Evolutionary conservation across 2,888 invertebrate genomes (phyloP).

Genomic region (Altica lythri): DNA sequence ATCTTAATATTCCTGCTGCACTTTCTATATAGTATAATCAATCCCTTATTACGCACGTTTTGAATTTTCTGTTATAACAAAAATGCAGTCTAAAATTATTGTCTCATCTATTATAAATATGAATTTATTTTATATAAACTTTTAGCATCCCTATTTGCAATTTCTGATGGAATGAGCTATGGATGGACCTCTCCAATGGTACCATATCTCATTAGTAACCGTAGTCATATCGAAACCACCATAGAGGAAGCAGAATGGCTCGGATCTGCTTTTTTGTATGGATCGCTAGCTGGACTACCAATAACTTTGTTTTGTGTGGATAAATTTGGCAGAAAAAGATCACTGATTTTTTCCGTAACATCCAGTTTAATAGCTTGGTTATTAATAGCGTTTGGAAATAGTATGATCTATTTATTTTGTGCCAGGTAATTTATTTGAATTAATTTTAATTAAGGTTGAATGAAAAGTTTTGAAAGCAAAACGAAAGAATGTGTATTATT

Average conservation of each 20-base stretch:
- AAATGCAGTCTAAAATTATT: no score
- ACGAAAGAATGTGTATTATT: no score
- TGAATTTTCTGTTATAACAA: no score
- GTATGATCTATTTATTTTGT: constrained; percentile 44
- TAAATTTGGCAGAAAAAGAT: constrained; percentile 47
- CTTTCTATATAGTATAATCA: no score
- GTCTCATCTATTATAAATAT: no score
- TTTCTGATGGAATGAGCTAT: constrained; percentile 56
- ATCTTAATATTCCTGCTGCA: no score
- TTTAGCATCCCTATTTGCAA: constrained; percentile 51
- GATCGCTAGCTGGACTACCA: constrained; percentile 45
- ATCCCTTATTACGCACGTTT: no score
- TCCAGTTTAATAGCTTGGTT: constrained; percentile 50
- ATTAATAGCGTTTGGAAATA: constrained; percentile 45
- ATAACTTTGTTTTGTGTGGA: constrained; percentile 47
- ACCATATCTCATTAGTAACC: constrained; percentile 47
- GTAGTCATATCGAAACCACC: constrained; percentile 48
- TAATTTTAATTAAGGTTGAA: no score
- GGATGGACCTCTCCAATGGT: constrained; percentile 54
- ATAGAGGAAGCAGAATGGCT: constrained; percentile 43
- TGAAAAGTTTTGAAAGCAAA: no score
- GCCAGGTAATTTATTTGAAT: no score
- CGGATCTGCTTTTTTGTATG: constrained; percentile 43
- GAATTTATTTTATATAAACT: no score
- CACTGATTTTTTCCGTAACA: constrained; percentile 48